Conservation (phyloP, 2,113 vertebrate species). For the Oenanthe melanoleuca region DNA sequence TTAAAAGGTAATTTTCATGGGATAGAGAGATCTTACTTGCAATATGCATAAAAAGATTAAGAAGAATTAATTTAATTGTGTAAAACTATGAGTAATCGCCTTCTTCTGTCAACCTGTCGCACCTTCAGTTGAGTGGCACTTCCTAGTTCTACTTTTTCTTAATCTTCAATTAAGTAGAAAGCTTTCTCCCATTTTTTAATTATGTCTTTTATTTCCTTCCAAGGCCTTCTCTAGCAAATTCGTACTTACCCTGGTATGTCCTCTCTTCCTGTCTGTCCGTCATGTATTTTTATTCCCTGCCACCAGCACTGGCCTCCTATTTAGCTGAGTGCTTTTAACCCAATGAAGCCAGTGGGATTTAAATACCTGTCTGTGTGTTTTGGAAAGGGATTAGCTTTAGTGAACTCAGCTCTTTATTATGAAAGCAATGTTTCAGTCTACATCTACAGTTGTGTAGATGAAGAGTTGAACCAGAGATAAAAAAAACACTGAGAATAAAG, state of each 20-base stretch:
- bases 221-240: neutral
- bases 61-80: slow-evolving; percentile 74
- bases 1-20: slow-evolving; percentile 68
- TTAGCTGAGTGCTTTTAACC: slow-evolving; percentile 27
- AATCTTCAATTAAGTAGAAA: slow-evolving; percentile 53
- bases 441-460: neutral
- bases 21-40: slow-evolving; percentile 65
- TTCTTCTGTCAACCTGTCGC: slow-evolving; percentile 44
- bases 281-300: neutral
- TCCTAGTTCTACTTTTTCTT: slow-evolving; percentile 35
- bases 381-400: slow-evolving; percentile 19
- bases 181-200: slow-evolving; percentile 15
- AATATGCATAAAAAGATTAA: slow-evolving; percentile 67
- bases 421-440: neutral
- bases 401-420: neutral
- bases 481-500: neutral
- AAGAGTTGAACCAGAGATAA: neutral
- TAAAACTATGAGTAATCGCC: slow-evolving; percentile 61
- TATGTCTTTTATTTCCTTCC: neutral
- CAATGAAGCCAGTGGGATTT: neutral
- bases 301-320: neutral
- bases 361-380: neutral
- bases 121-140: slow-evolving; percentile 5
- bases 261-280: neutral
- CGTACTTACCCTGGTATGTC: neutral